Evolutionary conservation across 2,113 vertebrate species (phyloP).

Genomic region (Caranx ignobilis): DNA sequence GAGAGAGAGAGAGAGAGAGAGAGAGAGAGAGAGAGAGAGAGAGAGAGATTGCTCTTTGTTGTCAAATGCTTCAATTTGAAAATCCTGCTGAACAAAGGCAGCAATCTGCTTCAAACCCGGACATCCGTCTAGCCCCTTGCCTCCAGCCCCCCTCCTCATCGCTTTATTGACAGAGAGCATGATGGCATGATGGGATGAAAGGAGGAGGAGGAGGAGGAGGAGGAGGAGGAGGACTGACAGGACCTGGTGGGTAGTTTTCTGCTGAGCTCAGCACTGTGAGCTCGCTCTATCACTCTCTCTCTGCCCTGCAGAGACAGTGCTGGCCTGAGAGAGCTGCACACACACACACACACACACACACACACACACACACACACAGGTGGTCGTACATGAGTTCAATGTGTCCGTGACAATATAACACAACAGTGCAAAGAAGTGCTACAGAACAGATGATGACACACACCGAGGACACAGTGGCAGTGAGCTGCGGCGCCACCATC

Average conservation of each 20-base stretch:
- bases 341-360: slow-evolving; percentile 40
- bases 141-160: slow-evolving; percentile 63
- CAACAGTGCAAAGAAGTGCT: no score
- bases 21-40: not conserved
- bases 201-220: slow-evolving; percentile 49
- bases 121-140: slow-evolving; percentile 68
- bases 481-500: no score
- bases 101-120: slow-evolving; percentile 73
- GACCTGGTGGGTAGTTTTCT: slow-evolving; percentile 73
- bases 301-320: slow-evolving; percentile 61
- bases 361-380: slow-evolving; percentile 3
- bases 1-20: not conserved
- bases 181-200: slow-evolving; percentile 77
- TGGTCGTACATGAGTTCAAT: no score
- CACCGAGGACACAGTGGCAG: no score
- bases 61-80: slow-evolving; percentile 68
- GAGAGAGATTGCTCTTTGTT: slow-evolving; percentile 56
- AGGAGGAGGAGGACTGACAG: slow-evolving; percentile 63
- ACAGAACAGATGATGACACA: no score
- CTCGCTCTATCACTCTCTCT: slow-evolving; percentile 52
- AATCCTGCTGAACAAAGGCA: slow-evolving; percentile 73
- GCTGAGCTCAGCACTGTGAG: slow-evolving; percentile 74
- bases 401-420: no score
- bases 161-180: slow-evolving; percentile 76
- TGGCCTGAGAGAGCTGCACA: slow-evolving; percentile 6